Evolutionary conservation across 35 echinoderm and acorn worm species (phyloP).

Genomic region (Holothuria glaberrima): DNA sequence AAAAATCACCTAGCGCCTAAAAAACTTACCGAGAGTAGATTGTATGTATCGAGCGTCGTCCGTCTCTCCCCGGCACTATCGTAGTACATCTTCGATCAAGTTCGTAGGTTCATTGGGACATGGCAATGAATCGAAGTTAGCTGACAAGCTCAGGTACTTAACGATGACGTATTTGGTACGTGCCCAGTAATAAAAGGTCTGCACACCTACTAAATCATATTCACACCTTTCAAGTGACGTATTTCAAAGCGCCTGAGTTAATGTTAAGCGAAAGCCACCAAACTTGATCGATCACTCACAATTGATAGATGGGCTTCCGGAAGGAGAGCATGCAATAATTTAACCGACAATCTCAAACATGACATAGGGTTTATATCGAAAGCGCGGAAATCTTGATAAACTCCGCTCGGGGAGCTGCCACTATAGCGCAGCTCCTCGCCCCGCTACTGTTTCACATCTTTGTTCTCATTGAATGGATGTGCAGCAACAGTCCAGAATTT

Average conservation of each 20-base stretch:
- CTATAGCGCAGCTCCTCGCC: too few relatives aligned
- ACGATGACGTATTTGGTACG: background rate
- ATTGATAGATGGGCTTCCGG: slow-evolving; percentile 36
- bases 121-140: background rate
- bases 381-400: too few relatives aligned
- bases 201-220: slow-evolving; percentile 41
- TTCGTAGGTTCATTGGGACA: background rate
- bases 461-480: too few relatives aligned
- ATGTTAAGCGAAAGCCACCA: background rate
- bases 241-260: background rate
- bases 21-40: too few relatives aligned
- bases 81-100: background rate
- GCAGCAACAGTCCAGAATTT: too few relatives aligned
- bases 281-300: slow-evolving; percentile 5
- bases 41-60: too few relatives aligned
- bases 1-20: too few relatives aligned
- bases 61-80: too few relatives aligned
- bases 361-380: too few relatives aligned
- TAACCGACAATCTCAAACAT: too few relatives aligned
- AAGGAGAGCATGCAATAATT: background rate
- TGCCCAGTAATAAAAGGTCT: background rate
- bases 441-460: too few relatives aligned
- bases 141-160: background rate
- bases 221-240: slow-evolving; percentile 21
- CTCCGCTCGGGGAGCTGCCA: too few relatives aligned